Conservation (phyloP, 2,113 vertebrate genomes). For the Macaca fascicularis region DNA sequence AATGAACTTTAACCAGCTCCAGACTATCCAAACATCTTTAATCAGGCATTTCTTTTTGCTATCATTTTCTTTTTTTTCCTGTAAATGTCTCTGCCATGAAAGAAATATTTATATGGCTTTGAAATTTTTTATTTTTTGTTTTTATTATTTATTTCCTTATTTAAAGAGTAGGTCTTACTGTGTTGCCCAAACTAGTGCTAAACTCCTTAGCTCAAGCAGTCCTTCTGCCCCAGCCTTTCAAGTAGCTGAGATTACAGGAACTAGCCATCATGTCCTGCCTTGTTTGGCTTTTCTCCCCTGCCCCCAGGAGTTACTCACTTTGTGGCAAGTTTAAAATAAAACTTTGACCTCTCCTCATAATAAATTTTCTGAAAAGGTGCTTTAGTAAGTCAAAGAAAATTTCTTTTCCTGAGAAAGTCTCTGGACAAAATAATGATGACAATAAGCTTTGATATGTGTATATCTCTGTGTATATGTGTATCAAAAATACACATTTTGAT, state of each 20-base stretch:
- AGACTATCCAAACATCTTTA: background rate
- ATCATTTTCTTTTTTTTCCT: background rate
- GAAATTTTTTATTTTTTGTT: background rate
- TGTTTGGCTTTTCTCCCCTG: background rate
- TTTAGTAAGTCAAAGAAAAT: background rate
- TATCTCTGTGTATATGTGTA: background rate
- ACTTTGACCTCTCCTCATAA: background rate
- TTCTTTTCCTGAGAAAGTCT: background rate
- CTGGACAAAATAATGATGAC: background rate
- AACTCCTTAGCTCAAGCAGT: background rate
- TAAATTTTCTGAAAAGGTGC: background rate
- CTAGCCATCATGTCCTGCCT: background rate
- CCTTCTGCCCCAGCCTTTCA: background rate
- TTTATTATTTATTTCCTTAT: background rate
- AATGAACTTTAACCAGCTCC: background rate
- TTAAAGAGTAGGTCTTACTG: background rate
- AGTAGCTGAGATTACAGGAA: background rate
- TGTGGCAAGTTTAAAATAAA: constrained; percentile 47
- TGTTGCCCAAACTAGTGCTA: background rate
- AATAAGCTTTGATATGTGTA: background rate
- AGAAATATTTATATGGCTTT: background rate
- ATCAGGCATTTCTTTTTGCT: background rate
- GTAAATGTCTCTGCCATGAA: background rate
- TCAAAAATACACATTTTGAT: too few species aligned
- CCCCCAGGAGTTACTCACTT: background rate